A percentile compares a stretch with the other conserved stretches of the same genome.
Conservation (phyloP, 2,888 invertebrate species). For the Phasia obesa region DNA sequence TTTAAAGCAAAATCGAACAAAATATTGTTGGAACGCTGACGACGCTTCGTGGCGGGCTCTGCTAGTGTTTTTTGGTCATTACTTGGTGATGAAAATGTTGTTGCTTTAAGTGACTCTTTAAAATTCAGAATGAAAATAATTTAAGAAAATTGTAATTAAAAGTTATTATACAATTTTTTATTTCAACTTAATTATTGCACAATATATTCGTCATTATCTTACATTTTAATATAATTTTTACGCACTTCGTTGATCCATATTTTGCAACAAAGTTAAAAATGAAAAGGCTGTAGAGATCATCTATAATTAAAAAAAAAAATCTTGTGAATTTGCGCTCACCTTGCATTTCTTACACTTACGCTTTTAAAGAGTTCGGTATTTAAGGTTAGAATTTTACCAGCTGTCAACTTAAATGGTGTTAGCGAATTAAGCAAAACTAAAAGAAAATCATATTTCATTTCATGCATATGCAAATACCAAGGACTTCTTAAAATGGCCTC, state of each 20-base stretch:
- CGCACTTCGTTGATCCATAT: slow-evolving; percentile 74
- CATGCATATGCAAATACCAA: slow-evolving; percentile 76
- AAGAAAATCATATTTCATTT: slow-evolving; percentile 75
- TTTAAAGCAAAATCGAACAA: no score
- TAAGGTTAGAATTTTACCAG: slow-evolving; percentile 77
- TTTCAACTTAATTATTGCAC: no score
- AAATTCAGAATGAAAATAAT: no score
- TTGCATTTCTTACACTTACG: slow-evolving; percentile 61
- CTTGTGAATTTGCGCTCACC: not conserved
- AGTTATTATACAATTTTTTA: no score
- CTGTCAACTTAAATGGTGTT: slow-evolving; percentile 75
- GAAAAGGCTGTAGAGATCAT: slow-evolving; percentile 79
- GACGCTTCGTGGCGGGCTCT: no score
- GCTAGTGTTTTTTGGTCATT: no score
- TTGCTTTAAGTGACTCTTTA: no score
- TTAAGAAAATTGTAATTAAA: no score
- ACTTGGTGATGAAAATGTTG: no score
- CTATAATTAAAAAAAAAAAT: slow-evolving; percentile 71
- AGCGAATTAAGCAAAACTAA: slow-evolving; percentile 76
- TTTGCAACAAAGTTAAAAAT: slow-evolving; percentile 78
- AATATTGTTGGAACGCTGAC: no score
- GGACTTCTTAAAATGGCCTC: slow-evolving; percentile 77
- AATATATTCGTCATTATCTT: not conserved
- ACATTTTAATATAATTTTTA: not conserved
- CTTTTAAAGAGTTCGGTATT: slow-evolving; percentile 74